A percentile compares a stretch with the other conserved stretches of the same genome.
Evolutionary conservation across 2,888 invertebrate species (phyloP).

Genomic region (Odontothrips loti): DNA sequence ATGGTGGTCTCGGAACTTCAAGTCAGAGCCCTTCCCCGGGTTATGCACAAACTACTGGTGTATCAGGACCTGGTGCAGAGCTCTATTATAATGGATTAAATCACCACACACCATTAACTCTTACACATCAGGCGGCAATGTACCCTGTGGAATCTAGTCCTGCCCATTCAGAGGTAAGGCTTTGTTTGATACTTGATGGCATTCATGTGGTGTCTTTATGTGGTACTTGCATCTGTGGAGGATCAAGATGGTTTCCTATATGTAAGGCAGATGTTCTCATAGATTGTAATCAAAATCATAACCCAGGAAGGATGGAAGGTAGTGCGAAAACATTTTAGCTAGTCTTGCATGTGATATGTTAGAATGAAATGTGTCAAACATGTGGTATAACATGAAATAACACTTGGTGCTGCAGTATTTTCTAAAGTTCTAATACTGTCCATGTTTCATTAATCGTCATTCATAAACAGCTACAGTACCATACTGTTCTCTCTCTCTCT

Average conservation of each 20-base stretch:
- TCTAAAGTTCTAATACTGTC: too few relatives aligned
- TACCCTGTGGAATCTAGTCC: neutral
- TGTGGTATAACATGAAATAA: too few relatives aligned
- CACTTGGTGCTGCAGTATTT: too few relatives aligned
- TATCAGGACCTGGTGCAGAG: neutral
- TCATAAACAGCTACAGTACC: too few relatives aligned
- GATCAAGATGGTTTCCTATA: neutral
- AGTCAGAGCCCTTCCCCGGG: constrained; percentile 6
- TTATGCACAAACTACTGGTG: neutral
- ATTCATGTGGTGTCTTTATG: neutral
- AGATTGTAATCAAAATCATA: neutral
- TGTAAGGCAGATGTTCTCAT: neutral
- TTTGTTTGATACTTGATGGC: neutral
- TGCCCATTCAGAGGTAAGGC: constrained; percentile 2
- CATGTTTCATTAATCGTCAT: too few relatives aligned
- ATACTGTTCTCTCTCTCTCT: too few relatives aligned
- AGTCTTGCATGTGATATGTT: too few relatives aligned
- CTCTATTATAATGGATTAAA: neutral
- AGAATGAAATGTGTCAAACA: too few relatives aligned
- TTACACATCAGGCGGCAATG: neutral
- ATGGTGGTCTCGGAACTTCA: neutral
- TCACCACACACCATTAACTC: neutral
- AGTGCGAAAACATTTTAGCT: neutral
- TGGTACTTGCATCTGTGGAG: neutral
- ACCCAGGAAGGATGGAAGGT: neutral